phyloP scores from a whole-genome alignment of 2,797 vertebrate species.

The Spea hammondii region DNA sequence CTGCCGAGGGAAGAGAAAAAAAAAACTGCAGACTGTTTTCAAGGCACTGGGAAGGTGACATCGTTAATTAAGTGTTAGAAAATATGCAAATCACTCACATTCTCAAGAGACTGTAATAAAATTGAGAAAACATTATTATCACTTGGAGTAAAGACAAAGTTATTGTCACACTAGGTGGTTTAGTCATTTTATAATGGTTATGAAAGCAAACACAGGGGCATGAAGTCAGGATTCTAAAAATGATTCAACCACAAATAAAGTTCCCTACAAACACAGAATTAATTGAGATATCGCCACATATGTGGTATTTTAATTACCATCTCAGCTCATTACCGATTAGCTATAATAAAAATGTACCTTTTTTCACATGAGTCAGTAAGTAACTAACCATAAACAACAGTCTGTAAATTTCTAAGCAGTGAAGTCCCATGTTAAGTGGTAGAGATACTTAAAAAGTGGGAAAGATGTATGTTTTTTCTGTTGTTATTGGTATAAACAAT shows the following conservation, averaged over 20 bases:
- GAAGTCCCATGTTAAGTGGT: background rate
- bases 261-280: slow-evolving; percentile 24
- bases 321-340: slow-evolving; percentile 31
- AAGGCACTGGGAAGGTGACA: slow-evolving; percentile 74
- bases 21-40: slow-evolving; percentile 72
- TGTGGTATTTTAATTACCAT: slow-evolving; percentile 43
- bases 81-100: slow-evolving; percentile 73
- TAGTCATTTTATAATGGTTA: slow-evolving; percentile 47
- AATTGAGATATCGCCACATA: slow-evolving; percentile 40
- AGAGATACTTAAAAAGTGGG: background rate
- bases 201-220: slow-evolving; percentile 43
- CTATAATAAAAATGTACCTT: slow-evolving; percentile 9
- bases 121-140: slow-evolving; percentile 71
- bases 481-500: no score
- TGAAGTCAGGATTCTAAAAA: slow-evolving; percentile 32
- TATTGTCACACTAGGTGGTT: slow-evolving; percentile 57
- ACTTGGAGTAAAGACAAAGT: slow-evolving; percentile 60
- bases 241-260: slow-evolving; percentile 31
- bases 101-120: slow-evolving; percentile 72
- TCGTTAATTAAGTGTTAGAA: slow-evolving; percentile 76
- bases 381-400: slow-evolving; percentile 26
- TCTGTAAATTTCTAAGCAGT: slow-evolving; percentile 16
- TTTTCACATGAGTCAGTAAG: slow-evolving; percentile 13
- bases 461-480: background rate
- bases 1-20: slow-evolving; percentile 58